phyloP scores from a whole-genome alignment of 2,888 invertebrate species.

The Achlya flavicornis region DNA sequence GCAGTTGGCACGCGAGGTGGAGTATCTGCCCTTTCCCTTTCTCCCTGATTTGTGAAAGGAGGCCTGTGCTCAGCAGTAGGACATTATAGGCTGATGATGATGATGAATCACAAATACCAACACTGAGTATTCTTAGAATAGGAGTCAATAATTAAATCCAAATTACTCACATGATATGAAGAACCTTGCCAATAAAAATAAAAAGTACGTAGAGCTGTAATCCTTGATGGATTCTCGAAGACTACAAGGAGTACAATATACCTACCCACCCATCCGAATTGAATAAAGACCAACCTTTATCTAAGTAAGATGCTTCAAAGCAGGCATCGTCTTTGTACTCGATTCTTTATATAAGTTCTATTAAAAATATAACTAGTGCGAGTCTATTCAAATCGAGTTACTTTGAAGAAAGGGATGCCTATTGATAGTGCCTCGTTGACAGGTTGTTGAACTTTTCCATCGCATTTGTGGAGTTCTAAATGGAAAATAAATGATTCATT shows the following conservation, averaged over 20 bases:
- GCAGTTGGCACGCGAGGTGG: too few relatives aligned
- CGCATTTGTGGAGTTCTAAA: constrained; percentile 9
- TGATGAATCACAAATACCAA: too few relatives aligned
- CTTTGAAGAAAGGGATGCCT: constrained; percentile 23
- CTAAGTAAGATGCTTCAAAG: constrained; percentile 17
- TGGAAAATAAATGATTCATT: constrained; percentile 9
- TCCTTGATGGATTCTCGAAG: not conserved
- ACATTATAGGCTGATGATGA: too few relatives aligned
- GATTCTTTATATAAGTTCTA: constrained; percentile 42
- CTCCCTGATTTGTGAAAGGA: too few relatives aligned
- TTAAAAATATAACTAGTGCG: constrained; percentile 43
- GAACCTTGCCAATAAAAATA: not conserved
- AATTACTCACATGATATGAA: too few relatives aligned
- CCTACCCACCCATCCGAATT: constrained; percentile 1
- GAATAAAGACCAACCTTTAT: constrained; percentile 18
- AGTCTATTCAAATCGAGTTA: constrained; percentile 33
- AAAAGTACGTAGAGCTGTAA: not conserved
- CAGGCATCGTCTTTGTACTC: constrained; percentile 25
- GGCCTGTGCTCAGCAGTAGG: too few relatives aligned
- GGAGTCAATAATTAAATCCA: too few relatives aligned
- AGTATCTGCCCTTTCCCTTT: too few relatives aligned
- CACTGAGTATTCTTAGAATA: too few relatives aligned
- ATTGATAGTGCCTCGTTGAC: constrained; percentile 23
- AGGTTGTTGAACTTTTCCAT: constrained; percentile 26
- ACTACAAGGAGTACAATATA: not conserved